A percentile compares a stretch with the other conserved stretches of the same genome.
Conservation (phyloP, 92 coral and sea anemone species). For the Porites divaricata region DNA sequence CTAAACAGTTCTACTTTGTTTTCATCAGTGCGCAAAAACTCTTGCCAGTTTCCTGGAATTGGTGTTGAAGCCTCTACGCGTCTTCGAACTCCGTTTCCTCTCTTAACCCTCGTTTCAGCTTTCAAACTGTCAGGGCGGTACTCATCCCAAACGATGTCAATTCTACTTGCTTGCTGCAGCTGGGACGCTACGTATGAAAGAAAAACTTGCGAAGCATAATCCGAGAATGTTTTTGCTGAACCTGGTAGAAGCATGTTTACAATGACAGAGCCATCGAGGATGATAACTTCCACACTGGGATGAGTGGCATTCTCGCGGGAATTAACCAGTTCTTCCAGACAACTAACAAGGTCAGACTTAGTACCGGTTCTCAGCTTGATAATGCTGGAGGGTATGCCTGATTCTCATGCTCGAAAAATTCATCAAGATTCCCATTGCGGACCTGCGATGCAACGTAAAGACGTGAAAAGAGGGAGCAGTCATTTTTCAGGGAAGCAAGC, state of each 20-base stretch:
- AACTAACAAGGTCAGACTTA: slow-evolving; percentile 56
- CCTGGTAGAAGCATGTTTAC: slow-evolving; percentile 60
- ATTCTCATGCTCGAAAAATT: slow-evolving; percentile 62
- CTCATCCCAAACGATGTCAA: slow-evolving; percentile 57
- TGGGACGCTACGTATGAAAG: slow-evolving; percentile 48
- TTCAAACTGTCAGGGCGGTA: slow-evolving; percentile 48
- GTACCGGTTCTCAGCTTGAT: slow-evolving; percentile 39
- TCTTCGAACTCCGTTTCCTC: slow-evolving; percentile 50
- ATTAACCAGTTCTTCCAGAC: slow-evolving; percentile 32
- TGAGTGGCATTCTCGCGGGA: slow-evolving; percentile 33
- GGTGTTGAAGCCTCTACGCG: slow-evolving; percentile 40
- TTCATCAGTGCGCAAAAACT: slow-evolving; percentile 24
- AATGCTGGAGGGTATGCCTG: slow-evolving; percentile 58
- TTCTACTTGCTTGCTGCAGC: slow-evolving; percentile 37
- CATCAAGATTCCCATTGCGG: slow-evolving; percentile 56
- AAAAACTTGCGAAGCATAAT: slow-evolving; percentile 43
- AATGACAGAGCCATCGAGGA: slow-evolving; percentile 59
- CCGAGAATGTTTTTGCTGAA: slow-evolving; percentile 50
- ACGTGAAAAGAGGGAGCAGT: slow-evolving; percentile 58
- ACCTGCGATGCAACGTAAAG: slow-evolving; percentile 55
- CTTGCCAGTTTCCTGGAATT: slow-evolving; percentile 42
- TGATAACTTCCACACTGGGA: slow-evolving; percentile 39
- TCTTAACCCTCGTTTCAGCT: slow-evolving; percentile 40
- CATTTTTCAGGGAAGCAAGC: slow-evolving; percentile 51
- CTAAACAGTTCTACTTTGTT: slow-evolving; percentile 40